A percentile compares a stretch with the other conserved stretches of the same genome.
Evolutionary conservation across 2,113 vertebrate genomes (phyloP).

Genomic region (Oreochromis aureus): DNA sequence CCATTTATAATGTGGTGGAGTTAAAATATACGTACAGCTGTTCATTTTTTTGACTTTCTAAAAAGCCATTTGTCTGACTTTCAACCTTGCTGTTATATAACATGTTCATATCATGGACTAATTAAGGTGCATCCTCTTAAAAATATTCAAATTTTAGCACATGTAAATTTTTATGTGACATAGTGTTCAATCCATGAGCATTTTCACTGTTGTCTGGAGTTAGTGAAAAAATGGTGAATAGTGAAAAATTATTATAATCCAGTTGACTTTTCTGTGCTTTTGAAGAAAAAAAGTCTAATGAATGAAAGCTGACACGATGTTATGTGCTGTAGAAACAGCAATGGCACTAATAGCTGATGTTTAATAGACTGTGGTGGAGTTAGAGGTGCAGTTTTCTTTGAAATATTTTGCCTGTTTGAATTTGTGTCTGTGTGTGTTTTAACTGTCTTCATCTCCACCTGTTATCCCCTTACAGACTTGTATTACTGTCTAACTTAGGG

Average conservation of each 20-base stretch:
- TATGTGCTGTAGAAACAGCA: background rate
- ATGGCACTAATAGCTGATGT: background rate
- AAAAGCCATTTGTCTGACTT: background rate
- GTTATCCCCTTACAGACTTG: background rate
- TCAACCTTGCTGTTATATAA: background rate
- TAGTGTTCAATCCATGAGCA: background rate
- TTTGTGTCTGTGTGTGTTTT: background rate
- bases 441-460: background rate
- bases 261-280: background rate
- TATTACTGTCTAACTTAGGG: background rate
- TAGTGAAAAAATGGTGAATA: background rate
- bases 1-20: background rate
- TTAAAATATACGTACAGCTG: background rate
- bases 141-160: background rate
- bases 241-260: background rate
- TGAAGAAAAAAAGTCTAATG: background rate
- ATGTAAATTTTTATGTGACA: background rate
- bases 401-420: background rate
- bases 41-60: background rate
- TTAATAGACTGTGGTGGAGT: background rate
- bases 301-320: background rate
- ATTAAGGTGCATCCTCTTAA: background rate
- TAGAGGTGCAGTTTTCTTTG: background rate
- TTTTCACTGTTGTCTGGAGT: background rate
- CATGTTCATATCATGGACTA: background rate